Percentiles rank a stretch among this genome's conserved stretches.
Evolutionary conservation across 2,113 vertebrate species (phyloP).

Genomic region (Prietella phreatophila): DNA sequence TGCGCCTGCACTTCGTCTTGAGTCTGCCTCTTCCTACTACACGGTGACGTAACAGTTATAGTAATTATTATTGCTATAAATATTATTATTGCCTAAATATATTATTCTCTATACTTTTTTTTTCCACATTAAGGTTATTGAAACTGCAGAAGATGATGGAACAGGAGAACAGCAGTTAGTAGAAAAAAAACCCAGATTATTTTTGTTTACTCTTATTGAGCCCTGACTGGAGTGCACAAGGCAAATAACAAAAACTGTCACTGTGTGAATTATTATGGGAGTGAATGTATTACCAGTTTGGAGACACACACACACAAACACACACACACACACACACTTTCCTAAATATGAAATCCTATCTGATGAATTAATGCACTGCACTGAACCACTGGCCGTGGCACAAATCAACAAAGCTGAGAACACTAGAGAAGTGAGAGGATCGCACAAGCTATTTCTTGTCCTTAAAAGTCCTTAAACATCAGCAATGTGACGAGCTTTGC

Average conservation of each 20-base stretch:
- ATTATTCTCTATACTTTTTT: no score
- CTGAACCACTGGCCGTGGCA: conserved; percentile 18
- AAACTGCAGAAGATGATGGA: not conserved
- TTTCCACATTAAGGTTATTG: no score
- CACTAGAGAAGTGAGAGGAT: not conserved
- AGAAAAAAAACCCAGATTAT: not conserved
- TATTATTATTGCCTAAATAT: no score
- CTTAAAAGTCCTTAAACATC: conserved; percentile 22
- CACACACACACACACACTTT: not conserved
- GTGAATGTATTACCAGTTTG: not conserved
- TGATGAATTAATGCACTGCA: not conserved
- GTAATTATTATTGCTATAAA: no score
- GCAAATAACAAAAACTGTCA: not conserved
- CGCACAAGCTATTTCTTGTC: not conserved
- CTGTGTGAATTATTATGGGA: not conserved
- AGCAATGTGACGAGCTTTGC: not conserved
- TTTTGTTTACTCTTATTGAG: not conserved
- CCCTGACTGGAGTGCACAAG: not conserved
- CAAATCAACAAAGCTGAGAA: conserved; percentile 16
- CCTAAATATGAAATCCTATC: conserved; percentile 3
- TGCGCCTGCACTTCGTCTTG: no score
- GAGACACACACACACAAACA: not conserved
- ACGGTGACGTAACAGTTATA: no score
- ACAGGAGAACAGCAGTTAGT: not conserved
- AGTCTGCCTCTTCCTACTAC: no score